Percentiles rank a stretch among this genome's conserved stretches.
Evolutionary conservation across 35 echinoderm and acorn worm species (phyloP).

Genomic region (Ophiothrix spiculata): DNA sequence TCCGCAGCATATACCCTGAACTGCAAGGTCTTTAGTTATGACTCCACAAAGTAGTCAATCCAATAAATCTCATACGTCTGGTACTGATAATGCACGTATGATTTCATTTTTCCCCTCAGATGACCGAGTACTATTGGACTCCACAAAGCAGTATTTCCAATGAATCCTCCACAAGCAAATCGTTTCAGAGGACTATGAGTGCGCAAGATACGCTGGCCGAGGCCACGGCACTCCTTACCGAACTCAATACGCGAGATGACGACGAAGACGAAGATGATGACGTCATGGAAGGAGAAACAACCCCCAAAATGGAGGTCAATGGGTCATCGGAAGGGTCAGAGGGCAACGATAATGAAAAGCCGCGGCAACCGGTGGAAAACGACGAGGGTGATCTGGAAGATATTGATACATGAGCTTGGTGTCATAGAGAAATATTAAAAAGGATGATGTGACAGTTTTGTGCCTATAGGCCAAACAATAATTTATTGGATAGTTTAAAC

Average conservation of each 20-base stretch:
- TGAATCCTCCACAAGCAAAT: conserved; percentile 74
- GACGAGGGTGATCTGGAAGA: conserved; percentile 37
- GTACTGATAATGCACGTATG: too few relatives aligned
- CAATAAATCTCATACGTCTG: too few relatives aligned
- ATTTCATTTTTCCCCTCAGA: conserved; percentile 48
- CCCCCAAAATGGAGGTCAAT: conserved; percentile 55
- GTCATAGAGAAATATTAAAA: too few relatives aligned
- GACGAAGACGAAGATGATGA: conserved; percentile 49
- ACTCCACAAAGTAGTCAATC: too few relatives aligned
- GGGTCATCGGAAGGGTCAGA: conserved; percentile 77
- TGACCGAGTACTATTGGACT: conserved; percentile 89
- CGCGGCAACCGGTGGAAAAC: conserved; percentile 19
- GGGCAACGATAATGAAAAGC: conserved; percentile 52
- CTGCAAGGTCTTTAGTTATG: too few relatives aligned
- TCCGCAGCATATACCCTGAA: too few relatives aligned
- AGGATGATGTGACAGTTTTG: too few relatives aligned
- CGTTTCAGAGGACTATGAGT: conserved; percentile 96
- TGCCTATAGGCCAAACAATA: too few relatives aligned
- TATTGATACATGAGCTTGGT: conserved; percentile 43
- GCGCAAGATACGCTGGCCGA: conserved; percentile 96
- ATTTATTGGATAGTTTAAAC: too few relatives aligned
- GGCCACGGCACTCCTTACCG: conserved; percentile 79
- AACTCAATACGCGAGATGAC: conserved; percentile 75
- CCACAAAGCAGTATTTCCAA: conserved; percentile 75
- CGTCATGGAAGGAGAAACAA: conserved; percentile 35